Percentiles rank a stretch among this genome's conserved stretches.
Conservation (phyloP, 2,888 invertebrate genomes). For the Rhabditoides inermis region DNA sequence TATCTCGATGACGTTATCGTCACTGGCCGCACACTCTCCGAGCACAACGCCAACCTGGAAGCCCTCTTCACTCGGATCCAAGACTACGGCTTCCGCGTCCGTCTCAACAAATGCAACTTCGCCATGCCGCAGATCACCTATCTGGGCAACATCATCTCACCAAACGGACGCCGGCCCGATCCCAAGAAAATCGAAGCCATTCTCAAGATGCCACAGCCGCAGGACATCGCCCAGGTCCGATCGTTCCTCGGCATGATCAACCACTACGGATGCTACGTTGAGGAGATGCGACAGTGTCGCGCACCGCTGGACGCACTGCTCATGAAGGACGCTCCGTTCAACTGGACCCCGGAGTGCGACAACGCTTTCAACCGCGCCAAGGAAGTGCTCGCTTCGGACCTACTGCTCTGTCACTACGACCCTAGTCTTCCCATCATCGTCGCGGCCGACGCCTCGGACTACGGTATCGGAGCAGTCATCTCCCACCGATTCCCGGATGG, state of each 20-base stretch:
- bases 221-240: constrained; percentile 3
- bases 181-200: constrained; percentile 19
- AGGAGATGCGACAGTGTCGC: constrained; percentile 6
- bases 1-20: constrained; percentile 31
- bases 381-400: constrained; percentile 19
- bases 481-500: constrained; percentile 32
- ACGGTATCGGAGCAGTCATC: constrained; percentile 45
- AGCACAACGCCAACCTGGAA: constrained; percentile 13
- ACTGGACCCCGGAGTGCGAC: constrained; percentile 11
- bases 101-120: constrained; percentile 26
- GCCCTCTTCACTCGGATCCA: constrained; percentile 14
- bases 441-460: constrained; percentile 53
- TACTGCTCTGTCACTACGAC: constrained; percentile 48
- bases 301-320: constrained; percentile 3
- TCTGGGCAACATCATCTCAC: constrained; percentile 20
- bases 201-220: constrained; percentile 5
- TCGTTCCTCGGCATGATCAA: constrained; percentile 14
- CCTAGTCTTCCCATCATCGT: constrained; percentile 41
- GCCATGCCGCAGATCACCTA: constrained; percentile 13
- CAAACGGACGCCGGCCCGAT: constrained; percentile 13
- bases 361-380: constrained; percentile 9
- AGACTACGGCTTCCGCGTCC: constrained; percentile 18
- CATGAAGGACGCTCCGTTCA: constrained; percentile 5
- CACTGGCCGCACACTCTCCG: constrained; percentile 7
- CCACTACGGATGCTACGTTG: constrained; percentile 14